Conservation (phyloP, 2,797 vertebrate species). For the Epinephelus malabaricus region DNA sequence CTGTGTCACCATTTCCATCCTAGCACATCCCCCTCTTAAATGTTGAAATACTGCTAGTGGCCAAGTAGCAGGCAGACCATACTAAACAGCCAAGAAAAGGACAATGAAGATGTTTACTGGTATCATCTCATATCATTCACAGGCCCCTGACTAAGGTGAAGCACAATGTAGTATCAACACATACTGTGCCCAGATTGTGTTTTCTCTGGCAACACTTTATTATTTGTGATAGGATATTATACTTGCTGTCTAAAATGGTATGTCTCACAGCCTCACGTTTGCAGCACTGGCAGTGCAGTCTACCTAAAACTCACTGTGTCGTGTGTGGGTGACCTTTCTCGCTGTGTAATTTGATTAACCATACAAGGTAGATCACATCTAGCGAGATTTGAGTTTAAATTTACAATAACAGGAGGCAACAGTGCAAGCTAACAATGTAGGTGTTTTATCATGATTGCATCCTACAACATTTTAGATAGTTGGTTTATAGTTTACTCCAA, state of each 20-base stretch:
- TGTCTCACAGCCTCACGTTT: neutral
- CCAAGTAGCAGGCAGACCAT: too few relatives aligned
- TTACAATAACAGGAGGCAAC: neutral
- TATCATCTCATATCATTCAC: too few relatives aligned
- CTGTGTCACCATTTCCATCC: too few relatives aligned
- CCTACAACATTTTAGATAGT: too few relatives aligned
- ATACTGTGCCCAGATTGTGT: neutral
- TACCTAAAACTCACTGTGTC: neutral
- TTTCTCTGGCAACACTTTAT: neutral
- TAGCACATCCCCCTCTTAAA: too few relatives aligned
- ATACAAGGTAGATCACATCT: conserved; percentile 23
- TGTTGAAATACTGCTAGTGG: too few relatives aligned
- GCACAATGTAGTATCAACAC: neutral
- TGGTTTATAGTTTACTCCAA: neutral
- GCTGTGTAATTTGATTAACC: conserved; percentile 6
- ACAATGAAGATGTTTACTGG: too few relatives aligned
- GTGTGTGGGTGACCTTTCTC: conserved; percentile 17
- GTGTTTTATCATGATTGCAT: too few relatives aligned
- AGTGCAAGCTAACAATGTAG: too few relatives aligned
- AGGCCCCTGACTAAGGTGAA: neutral
- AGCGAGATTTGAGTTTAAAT: neutral
- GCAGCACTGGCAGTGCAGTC: neutral
- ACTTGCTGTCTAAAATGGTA: conserved; percentile 8
- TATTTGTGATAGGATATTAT: neutral
- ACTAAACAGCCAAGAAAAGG: too few relatives aligned